These are phyloP conservation scores for Ochropacha duplaris DNA, from an alignment of 2,888 invertebrate genomes.

Conservation along the genomic window DNA sequence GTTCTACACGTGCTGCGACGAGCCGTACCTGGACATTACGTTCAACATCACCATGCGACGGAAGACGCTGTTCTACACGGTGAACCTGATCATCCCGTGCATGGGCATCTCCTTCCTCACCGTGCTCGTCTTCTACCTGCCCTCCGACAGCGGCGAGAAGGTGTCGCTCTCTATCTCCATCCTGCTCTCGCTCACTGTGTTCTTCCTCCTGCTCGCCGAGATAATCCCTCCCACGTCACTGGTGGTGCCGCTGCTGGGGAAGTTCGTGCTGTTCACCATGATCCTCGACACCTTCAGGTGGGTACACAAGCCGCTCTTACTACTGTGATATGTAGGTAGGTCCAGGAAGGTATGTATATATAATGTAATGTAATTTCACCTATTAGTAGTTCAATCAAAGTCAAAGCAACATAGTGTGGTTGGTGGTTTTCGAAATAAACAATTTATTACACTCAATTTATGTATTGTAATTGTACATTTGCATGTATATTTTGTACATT, in stretches of 20 bases:
- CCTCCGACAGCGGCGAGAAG: constrained; percentile 98
- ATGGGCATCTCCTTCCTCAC: constrained; percentile 98
- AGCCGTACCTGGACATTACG: constrained; percentile 97
- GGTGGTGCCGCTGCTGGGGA: constrained; percentile 95
- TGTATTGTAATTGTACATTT: too few species aligned
- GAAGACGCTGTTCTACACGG: constrained; percentile 98
- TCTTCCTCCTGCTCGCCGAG: constrained; percentile 92
- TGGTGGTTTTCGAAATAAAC: too few species aligned
- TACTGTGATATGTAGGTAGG: too few species aligned
- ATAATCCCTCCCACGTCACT: constrained; percentile 91
- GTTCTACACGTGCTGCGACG: constrained; percentile 98
- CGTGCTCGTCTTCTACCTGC: constrained; percentile 98
- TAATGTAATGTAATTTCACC: too few species aligned
- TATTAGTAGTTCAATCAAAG: too few species aligned
- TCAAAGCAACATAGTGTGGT: too few species aligned
- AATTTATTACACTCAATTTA: too few species aligned
- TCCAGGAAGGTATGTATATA: too few species aligned
- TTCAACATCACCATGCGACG: constrained; percentile 99
- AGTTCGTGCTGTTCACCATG: constrained; percentile 98
- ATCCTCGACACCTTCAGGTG: constrained; percentile 97
- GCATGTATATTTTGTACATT: too few species aligned
- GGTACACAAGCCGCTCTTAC: too few species aligned
- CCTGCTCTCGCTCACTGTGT: constrained; percentile 96
- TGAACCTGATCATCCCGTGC: constrained; percentile 98
- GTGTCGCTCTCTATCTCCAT: constrained; percentile 98